Base-by-base conservation (phyloP, 2,888 invertebrate genomes). In the Lasioglossum morio region DNA sequence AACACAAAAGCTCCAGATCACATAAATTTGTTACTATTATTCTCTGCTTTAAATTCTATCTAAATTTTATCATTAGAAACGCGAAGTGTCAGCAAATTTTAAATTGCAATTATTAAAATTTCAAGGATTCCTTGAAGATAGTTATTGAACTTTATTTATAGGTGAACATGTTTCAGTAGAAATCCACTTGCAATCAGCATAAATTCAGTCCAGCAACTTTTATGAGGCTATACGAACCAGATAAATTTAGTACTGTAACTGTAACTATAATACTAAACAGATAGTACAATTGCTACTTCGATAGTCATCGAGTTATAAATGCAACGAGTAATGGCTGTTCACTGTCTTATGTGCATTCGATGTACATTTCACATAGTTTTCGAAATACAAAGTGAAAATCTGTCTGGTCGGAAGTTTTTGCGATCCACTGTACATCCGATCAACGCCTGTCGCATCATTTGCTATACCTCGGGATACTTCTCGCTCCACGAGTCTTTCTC, bases 361-460 rank as follows among this genome's bases (percentile, higher is more conserved):
- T 27, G 60, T 12, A 14, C 27, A 27, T 27, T 63, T 5, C 12
- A 16, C 63, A 30, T 30, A 12, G 30, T 30, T 30, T 30, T 30
- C 30, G 16, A n/a, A 14, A 30, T 63, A 16, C 16, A 63, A 30
- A 63, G 63, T 30, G 16, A 16, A 30, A 14, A 63, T 30, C 63
- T 63, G 30, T 63, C 63, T 30, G 30, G 5, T 63, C 7, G 30
- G 63, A 16, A 63, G 63, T 7, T 63, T 63, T 63, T 63, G 30
- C 63, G 16, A 63, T 63, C 63, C 63, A 63, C 63, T 63, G 63
- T 63, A 63, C 23, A 66, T 66, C 66, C 19, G 66, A 34, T 66
- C 66, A 34, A 66, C 66, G 66, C 23, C 34, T 66, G 34, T 66
- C 34, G 66, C 66, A 34, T 34, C 8, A 23, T 66, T 66, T 34